These are phyloP conservation scores for Neoascia interrupta DNA, from an alignment of 2,888 invertebrate genomes.

Conservation along the genomic window DNA sequence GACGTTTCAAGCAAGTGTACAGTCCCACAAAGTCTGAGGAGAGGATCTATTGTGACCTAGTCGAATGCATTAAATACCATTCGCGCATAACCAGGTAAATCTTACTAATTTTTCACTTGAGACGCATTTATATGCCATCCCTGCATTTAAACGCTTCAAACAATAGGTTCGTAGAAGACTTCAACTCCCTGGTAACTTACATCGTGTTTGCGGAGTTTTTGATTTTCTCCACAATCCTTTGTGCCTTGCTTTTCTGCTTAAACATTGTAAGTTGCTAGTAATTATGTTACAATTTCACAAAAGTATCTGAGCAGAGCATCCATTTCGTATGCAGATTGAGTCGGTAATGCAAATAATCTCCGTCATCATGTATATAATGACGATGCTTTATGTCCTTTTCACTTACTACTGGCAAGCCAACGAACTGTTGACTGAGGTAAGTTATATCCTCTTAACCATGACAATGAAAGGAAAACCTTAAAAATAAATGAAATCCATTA, in stretches of 20 bases:
- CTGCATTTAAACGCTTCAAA: neutral
- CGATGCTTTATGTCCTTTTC: slow-evolving; percentile 76
- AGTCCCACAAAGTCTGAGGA: slow-evolving; percentile 57
- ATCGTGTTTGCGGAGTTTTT: slow-evolving; percentile 75
- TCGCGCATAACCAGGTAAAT: slow-evolving; percentile 70
- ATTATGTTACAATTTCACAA: slow-evolving; percentile 5
- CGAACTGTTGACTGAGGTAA: slow-evolving; percentile 75
- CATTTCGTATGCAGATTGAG: slow-evolving; percentile 62
- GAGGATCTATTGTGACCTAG: slow-evolving; percentile 70
- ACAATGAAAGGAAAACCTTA: slow-evolving; percentile 9
- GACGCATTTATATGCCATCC: neutral
- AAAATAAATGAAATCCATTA: slow-evolving; percentile 35
- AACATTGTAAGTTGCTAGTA: slow-evolving; percentile 73
- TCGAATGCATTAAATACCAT: slow-evolving; percentile 72
- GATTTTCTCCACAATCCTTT: slow-evolving; percentile 74
- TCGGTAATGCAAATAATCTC: slow-evolving; percentile 71
- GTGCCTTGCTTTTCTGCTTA: slow-evolving; percentile 75
- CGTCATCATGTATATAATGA: slow-evolving; percentile 75
- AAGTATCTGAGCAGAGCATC: slow-evolving; percentile 4
- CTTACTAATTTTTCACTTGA: too few relatives aligned
- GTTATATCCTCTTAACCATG: slow-evolving; percentile 16
- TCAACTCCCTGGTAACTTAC: slow-evolving; percentile 74
- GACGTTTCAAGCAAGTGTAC: slow-evolving; percentile 71
- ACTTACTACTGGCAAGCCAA: slow-evolving; percentile 78
- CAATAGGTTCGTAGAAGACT: slow-evolving; percentile 73